Base-by-base conservation (phyloP, 2,113 vertebrate species). In the Corynorhinus townsendii region DNA sequence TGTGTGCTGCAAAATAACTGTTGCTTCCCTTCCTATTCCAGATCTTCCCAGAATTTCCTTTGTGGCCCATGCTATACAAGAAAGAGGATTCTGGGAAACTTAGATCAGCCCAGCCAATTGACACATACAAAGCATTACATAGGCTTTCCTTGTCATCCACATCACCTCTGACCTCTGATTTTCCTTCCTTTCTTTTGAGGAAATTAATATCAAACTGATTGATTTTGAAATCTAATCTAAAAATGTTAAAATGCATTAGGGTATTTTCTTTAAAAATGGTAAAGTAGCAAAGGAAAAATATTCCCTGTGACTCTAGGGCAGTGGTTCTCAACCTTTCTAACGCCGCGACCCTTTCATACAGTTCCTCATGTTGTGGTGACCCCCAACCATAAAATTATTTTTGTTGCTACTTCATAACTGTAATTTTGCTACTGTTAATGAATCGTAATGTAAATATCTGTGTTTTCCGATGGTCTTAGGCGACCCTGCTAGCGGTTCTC, bases 171-270 rank as follows among this genome's bases (percentile, higher is more conserved):
- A 72, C 24, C 38, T 87, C 68, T 87, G 66, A 68, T n/a, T 76
- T 84, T 88, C 40, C 28, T 62, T 75, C 49, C 22, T 81, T 81
- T 22, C 20, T 17, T n/a, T 93, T 80, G 19, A 73, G 35, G 28
- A 95, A 87, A 81, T 90, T n/a, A 73, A 30, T 47, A 85, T 85
- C 59, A 82, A 66, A 86, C 12, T 59, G 49, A 84, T 73, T 69
- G 35, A 45, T 66, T 72, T 84, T 94, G 28, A 96, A 81, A 90
- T 90, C 54, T 91, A 86, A 89, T 69, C 86, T 92, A 52, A 79
- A 86, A 80, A 88, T 59, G 4, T 92, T 93, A 91, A 66, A 75
- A 56, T 62, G 12, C 11, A 45, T 71, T 71, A 75, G 49, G 6
- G 10, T 38, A 4, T 75, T 95, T 73, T 80, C 43, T 86, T 89